These are phyloP conservation scores for Phrynosoma blainvillii DNA, from an alignment of 2,113 vertebrate species.

Conservation along the genomic window DNA sequence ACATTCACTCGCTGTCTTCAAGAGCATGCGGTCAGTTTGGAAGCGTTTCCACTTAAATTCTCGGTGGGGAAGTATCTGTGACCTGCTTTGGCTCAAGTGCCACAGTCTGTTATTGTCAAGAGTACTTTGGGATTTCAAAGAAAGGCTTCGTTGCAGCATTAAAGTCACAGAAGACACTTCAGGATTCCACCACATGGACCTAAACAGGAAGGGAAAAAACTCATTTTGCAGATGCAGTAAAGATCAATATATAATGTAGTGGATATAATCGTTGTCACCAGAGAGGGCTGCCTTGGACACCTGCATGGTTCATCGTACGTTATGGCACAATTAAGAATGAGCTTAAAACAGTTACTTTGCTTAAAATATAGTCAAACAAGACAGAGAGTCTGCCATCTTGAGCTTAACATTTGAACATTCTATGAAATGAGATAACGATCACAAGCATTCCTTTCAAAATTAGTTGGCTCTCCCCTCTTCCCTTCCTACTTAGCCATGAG, in stretches of 20 bases:
- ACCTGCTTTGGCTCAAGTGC: conserved; percentile 21
- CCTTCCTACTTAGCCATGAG: too few species aligned
- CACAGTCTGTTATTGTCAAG: not conserved
- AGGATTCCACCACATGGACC: conserved; percentile 33
- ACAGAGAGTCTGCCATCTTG: too few species aligned
- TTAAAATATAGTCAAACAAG: too few species aligned
- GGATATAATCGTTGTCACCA: too few species aligned
- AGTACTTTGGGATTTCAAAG: conserved; percentile 13
- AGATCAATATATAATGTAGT: not conserved
- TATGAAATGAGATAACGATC: too few species aligned
- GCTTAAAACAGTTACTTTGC: too few species aligned
- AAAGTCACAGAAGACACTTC: conserved; percentile 21
- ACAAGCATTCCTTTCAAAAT: too few species aligned
- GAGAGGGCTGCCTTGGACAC: too few species aligned
- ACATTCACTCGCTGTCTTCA: not conserved
- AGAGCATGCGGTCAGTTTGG: conserved; percentile 7
- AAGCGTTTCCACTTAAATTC: conserved; percentile 29
- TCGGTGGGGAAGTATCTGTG: conserved; percentile 18
- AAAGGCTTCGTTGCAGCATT: conserved; percentile 29
- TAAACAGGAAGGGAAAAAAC: not conserved
- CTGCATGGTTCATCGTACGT: too few species aligned
- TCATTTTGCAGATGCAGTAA: not conserved
- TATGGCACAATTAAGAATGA: too few species aligned
- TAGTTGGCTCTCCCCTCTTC: too few species aligned
- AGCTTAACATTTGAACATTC: too few species aligned